Evolutionary conservation across 2,797 vertebrate genomes (phyloP), one percentile per base, ranked within the genome.

Genomic region (Sebastes diaconus): DNA sequence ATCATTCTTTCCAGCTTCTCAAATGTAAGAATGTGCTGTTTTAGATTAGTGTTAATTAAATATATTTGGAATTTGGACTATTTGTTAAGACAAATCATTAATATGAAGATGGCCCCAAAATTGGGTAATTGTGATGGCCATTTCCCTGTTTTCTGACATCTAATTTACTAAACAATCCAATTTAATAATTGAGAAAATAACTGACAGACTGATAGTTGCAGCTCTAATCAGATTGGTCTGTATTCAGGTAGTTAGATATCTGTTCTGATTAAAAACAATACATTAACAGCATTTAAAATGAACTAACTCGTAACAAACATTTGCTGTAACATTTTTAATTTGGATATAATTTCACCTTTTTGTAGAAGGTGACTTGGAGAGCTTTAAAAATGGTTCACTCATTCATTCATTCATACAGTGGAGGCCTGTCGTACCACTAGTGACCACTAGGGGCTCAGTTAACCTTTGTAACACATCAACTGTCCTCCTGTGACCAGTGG

Each of bases 401-500:
- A 71, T 79, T 50, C 59, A 84, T 54, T 85, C 46, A 27, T 36
- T 64, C 20, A 84, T 54, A 84, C 50, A 27, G 8, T 29, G 24
- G 22, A 55, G 7, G 18, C 5, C 1, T 2, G 27, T 70, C 6
- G 11, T 84, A 16, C 68, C 27, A 18, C 34, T 0, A 13, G 4
- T 58, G 5, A 18, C 69, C 89, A 87, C 74, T 60, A 79, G 86
- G 76, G 64, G 72, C 57, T 42, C 58, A 8, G 30, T 68, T 78
- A 29, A 70, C 52, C 46, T 76, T 70, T 58, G 57, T 39, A 25
- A 66, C 12, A 50, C 8, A 24, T 20, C 2, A n/a, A 25, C 57
- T 25, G 55, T 59, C 59, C 24, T 73, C 8, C 4, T 36, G 36
- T 55, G 9, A 39, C 14, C 3, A 2, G 27, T 25, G 32, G n/a